These are phyloP conservation scores for Onychomys arenicola DNA, from an alignment of 2,797 vertebrate genomes.

Conservation along the genomic window DNA sequence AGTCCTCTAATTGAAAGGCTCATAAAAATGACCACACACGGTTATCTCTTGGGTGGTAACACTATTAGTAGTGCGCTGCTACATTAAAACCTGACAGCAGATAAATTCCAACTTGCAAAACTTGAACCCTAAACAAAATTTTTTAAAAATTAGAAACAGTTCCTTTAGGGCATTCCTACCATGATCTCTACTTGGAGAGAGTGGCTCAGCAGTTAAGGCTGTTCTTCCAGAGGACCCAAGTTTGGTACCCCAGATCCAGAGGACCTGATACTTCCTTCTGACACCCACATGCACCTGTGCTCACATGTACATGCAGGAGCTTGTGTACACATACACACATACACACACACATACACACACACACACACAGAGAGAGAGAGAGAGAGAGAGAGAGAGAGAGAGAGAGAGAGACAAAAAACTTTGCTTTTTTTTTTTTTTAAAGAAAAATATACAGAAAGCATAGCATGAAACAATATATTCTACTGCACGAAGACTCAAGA, in stretches of 20 bases:
- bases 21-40: neutral
- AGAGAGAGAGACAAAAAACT: too few relatives aligned
- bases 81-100: neutral
- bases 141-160: neutral
- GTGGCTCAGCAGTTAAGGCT: neutral
- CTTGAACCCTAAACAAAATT: neutral
- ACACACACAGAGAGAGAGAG: neutral
- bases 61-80: neutral
- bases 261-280: neutral
- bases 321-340: accelerated
- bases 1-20: neutral
- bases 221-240: neutral
- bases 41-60: constrained; percentile 28
- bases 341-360: neutral
- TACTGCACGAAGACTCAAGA: neutral
- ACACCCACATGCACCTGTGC: neutral
- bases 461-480: neutral
- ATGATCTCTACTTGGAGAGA: neutral
- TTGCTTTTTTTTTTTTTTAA: neutral
- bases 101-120: constrained; percentile 43
- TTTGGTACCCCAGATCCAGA: neutral
- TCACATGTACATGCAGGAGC: neutral
- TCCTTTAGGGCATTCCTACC: neutral
- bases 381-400: too few relatives aligned
- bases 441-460: neutral